phyloP scores from a whole-genome alignment of 2,113 vertebrate genomes.

The Cottus gobio region DNA sequence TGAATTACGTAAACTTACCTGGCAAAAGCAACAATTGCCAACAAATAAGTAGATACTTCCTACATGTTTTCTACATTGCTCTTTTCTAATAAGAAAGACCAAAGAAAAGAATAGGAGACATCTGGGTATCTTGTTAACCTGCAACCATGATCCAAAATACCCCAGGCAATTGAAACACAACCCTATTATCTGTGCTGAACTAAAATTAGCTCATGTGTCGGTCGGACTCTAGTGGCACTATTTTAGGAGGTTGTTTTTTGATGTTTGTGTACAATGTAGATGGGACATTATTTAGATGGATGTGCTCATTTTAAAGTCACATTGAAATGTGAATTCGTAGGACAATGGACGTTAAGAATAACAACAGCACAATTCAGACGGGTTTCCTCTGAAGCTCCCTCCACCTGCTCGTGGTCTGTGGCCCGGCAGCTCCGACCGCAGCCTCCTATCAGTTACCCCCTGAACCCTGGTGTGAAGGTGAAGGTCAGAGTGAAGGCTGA shows the following conservation, averaged over 20 bases:
- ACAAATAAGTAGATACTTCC: neutral
- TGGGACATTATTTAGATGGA: neutral
- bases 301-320: neutral
- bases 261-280: neutral
- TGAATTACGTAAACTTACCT: neutral
- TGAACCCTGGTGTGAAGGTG: slow-evolving; percentile 15
- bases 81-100: neutral
- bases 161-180: neutral
- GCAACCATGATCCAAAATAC: neutral
- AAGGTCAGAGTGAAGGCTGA: slow-evolving; percentile 42
- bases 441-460: slow-evolving; percentile 52
- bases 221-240: neutral
- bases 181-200: neutral
- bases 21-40: neutral
- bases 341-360: neutral
- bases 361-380: neutral
- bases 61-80: neutral
- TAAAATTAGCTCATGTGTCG: neutral
- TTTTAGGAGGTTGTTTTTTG: neutral
- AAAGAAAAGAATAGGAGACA: neutral
- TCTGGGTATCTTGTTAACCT: neutral
- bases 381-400: neutral
- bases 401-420: slow-evolving; percentile 16
- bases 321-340: neutral
- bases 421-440: slow-evolving; percentile 29